Conservation (phyloP, 2,113 vertebrate genomes). For the Columbina picui region DNA sequence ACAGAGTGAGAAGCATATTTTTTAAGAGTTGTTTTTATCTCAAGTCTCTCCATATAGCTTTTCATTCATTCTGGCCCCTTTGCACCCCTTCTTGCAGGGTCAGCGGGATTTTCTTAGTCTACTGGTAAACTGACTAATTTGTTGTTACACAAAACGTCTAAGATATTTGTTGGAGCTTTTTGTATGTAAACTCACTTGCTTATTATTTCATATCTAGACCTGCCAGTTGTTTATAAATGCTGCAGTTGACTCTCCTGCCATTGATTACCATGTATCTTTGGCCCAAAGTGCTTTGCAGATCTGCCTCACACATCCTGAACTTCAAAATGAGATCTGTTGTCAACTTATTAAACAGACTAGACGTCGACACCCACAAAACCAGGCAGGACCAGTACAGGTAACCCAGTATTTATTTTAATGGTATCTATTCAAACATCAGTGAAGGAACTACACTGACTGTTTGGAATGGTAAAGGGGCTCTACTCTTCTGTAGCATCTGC, state of each 20-base stretch:
- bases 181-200: neutral
- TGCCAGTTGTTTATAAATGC: conserved; percentile 98
- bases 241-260: conserved; percentile 93
- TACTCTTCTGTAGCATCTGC: neutral
- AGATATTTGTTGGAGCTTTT: neutral
- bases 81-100: neutral
- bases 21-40: neutral
- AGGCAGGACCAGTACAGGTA: conserved; percentile 92
- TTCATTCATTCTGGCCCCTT: neutral
- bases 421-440: neutral
- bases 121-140: neutral
- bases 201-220: conserved; percentile 80
- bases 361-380: conserved; percentile 85
- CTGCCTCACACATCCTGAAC: conserved; percentile 93
- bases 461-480: neutral
- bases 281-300: conserved; percentile 96
- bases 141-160: neutral
- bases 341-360: conserved; percentile 96
- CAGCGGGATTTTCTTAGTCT: neutral
- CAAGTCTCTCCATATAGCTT: neutral
- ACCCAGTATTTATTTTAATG: neutral
- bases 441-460: neutral
- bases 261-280: conserved; percentile 97
- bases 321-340: conserved; percentile 97
- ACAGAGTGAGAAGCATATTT: neutral